Evolutionary conservation across 2,113 vertebrate genomes (phyloP).

Genomic region (Caranx melampygus): DNA sequence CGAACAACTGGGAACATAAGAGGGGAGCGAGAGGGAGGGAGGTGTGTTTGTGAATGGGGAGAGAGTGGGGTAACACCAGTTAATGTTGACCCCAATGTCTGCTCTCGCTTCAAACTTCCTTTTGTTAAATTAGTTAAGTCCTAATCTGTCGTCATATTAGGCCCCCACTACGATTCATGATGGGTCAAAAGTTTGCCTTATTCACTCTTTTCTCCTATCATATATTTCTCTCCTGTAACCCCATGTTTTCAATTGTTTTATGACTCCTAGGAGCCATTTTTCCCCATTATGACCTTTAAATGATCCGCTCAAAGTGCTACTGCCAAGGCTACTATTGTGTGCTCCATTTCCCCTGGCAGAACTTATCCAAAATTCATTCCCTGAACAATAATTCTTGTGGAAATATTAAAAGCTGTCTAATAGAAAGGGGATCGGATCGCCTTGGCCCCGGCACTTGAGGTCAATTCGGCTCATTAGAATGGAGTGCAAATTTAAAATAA

Average conservation of each 20-base stretch:
- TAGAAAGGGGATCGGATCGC: slow-evolving; percentile 61
- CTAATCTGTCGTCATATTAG: slow-evolving; percentile 25
- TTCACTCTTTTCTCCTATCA: slow-evolving; percentile 31
- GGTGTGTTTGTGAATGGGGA: slow-evolving; percentile 23
- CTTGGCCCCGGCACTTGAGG: slow-evolving; percentile 60
- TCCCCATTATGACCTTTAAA: slow-evolving; percentile 70
- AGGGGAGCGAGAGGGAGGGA: slow-evolving; percentile 2
- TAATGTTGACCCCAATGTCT: slow-evolving; percentile 41
- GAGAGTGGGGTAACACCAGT: slow-evolving; percentile 18
- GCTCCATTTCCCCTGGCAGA: slow-evolving; percentile 71
- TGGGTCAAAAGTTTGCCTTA: slow-evolving; percentile 37
- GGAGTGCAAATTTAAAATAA: slow-evolving; percentile 34
- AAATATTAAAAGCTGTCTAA: slow-evolving; percentile 73
- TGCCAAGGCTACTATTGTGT: slow-evolving; percentile 67
- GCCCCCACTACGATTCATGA: slow-evolving; percentile 10
- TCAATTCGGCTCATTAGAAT: slow-evolving; percentile 59
- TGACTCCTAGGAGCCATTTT: slow-evolving; percentile 65
- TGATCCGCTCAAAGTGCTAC: slow-evolving; percentile 55
- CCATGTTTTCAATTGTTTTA: slow-evolving; percentile 70
- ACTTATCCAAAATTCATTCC: slow-evolving; percentile 70
- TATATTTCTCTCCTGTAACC: slow-evolving; percentile 58
- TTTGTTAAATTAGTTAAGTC: slow-evolving; percentile 45
- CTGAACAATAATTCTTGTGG: slow-evolving; percentile 61
- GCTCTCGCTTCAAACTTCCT: slow-evolving; percentile 40
- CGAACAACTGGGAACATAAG: slow-evolving; percentile 58